Percentiles rank a stretch among this genome's conserved stretches.
phyloP scores from a whole-genome alignment of 1,140 invertebrate species.

The Drosophila elegans region DNA sequence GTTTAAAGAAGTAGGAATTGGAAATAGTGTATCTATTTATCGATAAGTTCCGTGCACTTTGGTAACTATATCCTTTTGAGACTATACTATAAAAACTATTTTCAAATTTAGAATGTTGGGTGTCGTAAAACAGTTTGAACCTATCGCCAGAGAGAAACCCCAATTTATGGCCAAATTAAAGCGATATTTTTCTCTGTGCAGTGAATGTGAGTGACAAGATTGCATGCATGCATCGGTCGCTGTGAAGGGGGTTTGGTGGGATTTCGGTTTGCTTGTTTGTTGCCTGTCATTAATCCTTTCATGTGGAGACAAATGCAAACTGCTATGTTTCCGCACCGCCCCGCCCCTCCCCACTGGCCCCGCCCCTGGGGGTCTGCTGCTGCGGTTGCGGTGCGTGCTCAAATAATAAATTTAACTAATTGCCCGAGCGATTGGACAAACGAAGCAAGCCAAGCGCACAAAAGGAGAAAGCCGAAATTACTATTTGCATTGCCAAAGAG shows the following conservation, averaged over 20 bases:
- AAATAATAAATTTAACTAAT: slow-evolving; percentile 84
- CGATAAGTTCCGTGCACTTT: no score
- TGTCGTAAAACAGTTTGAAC: neutral
- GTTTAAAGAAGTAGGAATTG: no score
- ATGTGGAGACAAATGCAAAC: slow-evolving; percentile 74
- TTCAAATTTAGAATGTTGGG: neutral
- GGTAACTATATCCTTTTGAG: no score
- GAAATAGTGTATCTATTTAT: no score
- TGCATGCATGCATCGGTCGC: slow-evolving; percentile 34
- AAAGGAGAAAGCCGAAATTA: slow-evolving; percentile 25
- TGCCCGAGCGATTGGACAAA: slow-evolving; percentile 62
- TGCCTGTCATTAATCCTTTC: slow-evolving; percentile 78
- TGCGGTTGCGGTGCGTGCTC: slow-evolving; percentile 74
- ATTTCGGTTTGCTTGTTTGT: slow-evolving; percentile 47
- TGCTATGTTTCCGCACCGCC: slow-evolving; percentile 53
- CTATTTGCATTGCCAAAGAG: slow-evolving; percentile 45
- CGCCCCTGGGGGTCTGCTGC: slow-evolving; percentile 16
- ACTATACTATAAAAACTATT: no score
- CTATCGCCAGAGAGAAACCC: neutral
- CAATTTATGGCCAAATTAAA: neutral
- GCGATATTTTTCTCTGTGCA: slow-evolving; percentile 10
- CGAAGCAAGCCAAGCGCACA: slow-evolving; percentile 44
- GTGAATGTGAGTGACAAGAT: slow-evolving; percentile 52
- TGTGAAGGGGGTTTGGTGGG: slow-evolving; percentile 19
- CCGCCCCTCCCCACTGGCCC: slow-evolving; percentile 33